Base-by-base conservation (phyloP, 2,113 vertebrate species). In the Phodopus roborovskii region DNA sequence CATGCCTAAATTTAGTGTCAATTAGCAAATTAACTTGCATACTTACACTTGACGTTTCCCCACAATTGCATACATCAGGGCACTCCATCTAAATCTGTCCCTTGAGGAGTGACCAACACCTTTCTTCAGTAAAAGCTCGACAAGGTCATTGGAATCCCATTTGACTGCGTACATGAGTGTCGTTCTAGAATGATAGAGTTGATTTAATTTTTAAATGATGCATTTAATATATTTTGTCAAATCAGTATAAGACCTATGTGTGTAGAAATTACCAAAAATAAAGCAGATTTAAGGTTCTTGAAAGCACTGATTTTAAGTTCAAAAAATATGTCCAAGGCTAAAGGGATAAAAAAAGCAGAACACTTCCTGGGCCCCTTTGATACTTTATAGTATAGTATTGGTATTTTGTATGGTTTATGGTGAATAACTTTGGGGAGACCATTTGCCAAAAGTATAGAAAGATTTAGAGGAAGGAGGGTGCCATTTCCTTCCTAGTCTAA, bases 181-280 rank as follows among this genome's bases (percentile, higher is more conserved):
- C 28, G 74, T 78, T 66, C 95, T 95, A 88, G 78, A 91, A 95
- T 7, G 77, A 93, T 53, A 91, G 2, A 96, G 7, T 93, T 19
- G 56, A 36, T 30, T 48, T 42, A 53, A 36, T 42, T 53, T 22
- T 68, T 53, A 75, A 33, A 70, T 4, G 77, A 28, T 28, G 62
- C 58, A 64, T 36, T 50, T 62, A 8, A 93, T 66, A 56, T 15
- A 83, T 0, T n/a, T 91, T 81, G 75, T 8, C 77, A 88, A 88
- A 12, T 26, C 19, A 45, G 62, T 9, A 2, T 4, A 39, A 87
- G 71, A 8, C 11, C 42, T 39, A 5, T 26, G 7, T 83, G 24
- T 60, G 7, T 28, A 81, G 10, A 56, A n/a, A 13, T n/a, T 22
- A 83, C 36, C 56, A 82, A 42, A 16, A 62, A 62, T 13, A 42